Conservation (phyloP, 2,113 vertebrate genomes). For the Tenebrosternarchus preto region DNA sequence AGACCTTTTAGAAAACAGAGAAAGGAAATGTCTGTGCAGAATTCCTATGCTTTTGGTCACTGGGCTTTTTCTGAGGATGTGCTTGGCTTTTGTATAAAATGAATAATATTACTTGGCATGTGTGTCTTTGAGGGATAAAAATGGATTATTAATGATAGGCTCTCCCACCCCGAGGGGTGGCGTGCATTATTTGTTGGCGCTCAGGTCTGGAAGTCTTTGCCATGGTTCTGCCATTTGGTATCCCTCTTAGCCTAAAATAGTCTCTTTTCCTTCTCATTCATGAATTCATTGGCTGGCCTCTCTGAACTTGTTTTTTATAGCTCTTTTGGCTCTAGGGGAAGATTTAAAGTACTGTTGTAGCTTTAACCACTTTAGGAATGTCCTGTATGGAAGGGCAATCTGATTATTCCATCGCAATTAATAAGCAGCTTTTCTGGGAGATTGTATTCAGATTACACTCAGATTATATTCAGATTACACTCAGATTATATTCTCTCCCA, state of each 20-base stretch:
- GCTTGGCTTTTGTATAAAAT: constrained; percentile 19
- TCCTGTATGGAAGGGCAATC: background rate
- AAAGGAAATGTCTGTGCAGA: background rate
- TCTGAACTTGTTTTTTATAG: background rate
- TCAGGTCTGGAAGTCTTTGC: constrained; percentile 16
- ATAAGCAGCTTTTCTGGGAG: background rate
- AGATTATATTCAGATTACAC: too few species aligned
- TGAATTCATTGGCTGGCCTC: constrained; percentile 18
- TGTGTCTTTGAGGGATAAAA: constrained; percentile 38
- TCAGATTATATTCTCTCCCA: too few species aligned
- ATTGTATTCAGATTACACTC: background rate
- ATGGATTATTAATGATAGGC: constrained; percentile 46
- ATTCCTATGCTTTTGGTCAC: background rate
- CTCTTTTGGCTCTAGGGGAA: constrained; percentile 13
- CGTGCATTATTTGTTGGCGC: constrained; percentile 32
- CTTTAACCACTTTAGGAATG: constrained; percentile 1
- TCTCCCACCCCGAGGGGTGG: constrained; percentile 7
- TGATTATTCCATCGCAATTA: constrained; percentile 16
- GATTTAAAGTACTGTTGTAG: background rate
- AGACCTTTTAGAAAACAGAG: background rate
- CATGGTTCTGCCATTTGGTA: constrained; percentile 17
- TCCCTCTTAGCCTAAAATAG: constrained; percentile 9
- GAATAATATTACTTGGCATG: constrained; percentile 21
- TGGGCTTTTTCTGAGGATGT: background rate
- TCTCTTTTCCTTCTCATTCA: background rate